A percentile compares a stretch with the other conserved stretches of the same genome.
These are phyloP conservation scores for Rhineura floridana DNA, from an alignment of 2,113 vertebrate genomes.

Conservation along the genomic window DNA sequence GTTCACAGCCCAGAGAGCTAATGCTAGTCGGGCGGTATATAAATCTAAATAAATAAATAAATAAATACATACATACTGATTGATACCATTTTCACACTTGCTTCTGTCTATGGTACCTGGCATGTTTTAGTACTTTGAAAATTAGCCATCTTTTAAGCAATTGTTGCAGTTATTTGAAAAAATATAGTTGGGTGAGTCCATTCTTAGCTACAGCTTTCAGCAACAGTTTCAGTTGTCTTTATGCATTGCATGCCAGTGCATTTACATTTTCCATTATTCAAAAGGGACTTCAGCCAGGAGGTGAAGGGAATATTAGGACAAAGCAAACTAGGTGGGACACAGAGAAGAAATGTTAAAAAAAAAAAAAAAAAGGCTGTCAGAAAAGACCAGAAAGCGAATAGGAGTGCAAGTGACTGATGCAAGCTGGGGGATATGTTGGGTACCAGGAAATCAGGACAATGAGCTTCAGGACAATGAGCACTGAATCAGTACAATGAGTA, in stretches of 20 bases:
- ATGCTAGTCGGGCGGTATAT: too few relatives aligned
- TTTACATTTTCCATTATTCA: neutral
- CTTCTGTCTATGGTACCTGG: neutral
- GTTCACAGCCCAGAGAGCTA: too few relatives aligned
- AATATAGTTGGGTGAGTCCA: neutral
- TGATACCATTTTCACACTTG: neutral
- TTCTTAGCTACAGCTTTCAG: neutral
- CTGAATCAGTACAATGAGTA: too few relatives aligned
- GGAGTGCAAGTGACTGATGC: neutral
- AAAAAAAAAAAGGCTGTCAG: neutral
- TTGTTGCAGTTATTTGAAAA: neutral
- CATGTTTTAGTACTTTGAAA: neutral
- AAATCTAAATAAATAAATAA: too few relatives aligned
- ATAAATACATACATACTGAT: neutral
- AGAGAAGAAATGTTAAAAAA: conserved; percentile 12
- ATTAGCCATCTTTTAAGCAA: neutral
- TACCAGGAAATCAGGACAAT: neutral
- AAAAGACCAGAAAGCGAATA: neutral
- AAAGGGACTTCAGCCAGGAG: neutral
- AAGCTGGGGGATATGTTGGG: neutral
- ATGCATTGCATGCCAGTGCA: neutral
- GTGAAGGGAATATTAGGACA: neutral
- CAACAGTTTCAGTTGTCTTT: neutral
- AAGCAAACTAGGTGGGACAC: neutral
- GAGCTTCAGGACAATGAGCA: neutral